A percentile compares a stretch with the other conserved stretches of the same genome.
phyloP scores from a whole-genome alignment of 2,888 invertebrate genomes.

The Papilio gigon region DNA sequence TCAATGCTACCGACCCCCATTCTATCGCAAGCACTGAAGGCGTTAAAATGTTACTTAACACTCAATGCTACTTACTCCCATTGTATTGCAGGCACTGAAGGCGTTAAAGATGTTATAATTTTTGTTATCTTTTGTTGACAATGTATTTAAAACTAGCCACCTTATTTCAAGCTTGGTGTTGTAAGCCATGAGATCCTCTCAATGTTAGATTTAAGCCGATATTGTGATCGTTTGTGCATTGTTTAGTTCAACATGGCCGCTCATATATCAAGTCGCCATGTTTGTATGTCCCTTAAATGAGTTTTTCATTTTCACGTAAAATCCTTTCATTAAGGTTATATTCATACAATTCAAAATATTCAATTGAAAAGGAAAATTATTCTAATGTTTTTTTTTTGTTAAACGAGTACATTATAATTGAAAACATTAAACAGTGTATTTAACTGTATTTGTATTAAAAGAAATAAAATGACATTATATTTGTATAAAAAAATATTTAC shows the following conservation, averaged over 20 bases:
- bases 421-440: constrained; percentile 61
- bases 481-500: constrained; percentile 76
- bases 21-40: neutral
- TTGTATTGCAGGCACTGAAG: neutral
- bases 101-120: neutral
- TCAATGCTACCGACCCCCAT: neutral
- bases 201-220: constrained; percentile 28
- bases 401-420: constrained; percentile 56
- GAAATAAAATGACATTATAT: constrained; percentile 78
- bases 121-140: constrained; percentile 4
- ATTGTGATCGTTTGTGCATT: constrained; percentile 34
- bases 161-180: constrained; percentile 16
- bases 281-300: constrained; percentile 74
- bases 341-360: constrained; percentile 45
- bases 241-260: constrained; percentile 7
- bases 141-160: constrained; percentile 9
- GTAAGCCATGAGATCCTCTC: constrained; percentile 13
- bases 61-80: neutral
- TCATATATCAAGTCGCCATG: constrained; percentile 30
- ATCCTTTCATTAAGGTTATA: constrained; percentile 72
- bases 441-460: constrained; percentile 68
- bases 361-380: constrained; percentile 23
- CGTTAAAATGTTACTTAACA: constrained; percentile 3
- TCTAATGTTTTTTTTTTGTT: constrained; percentile 12
- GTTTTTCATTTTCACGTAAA: constrained; percentile 76